Evolutionary conservation across 2,888 invertebrate genomes (phyloP), one percentile per base, ranked within the genome.

Genomic region (Euplexia lucipara): DNA sequence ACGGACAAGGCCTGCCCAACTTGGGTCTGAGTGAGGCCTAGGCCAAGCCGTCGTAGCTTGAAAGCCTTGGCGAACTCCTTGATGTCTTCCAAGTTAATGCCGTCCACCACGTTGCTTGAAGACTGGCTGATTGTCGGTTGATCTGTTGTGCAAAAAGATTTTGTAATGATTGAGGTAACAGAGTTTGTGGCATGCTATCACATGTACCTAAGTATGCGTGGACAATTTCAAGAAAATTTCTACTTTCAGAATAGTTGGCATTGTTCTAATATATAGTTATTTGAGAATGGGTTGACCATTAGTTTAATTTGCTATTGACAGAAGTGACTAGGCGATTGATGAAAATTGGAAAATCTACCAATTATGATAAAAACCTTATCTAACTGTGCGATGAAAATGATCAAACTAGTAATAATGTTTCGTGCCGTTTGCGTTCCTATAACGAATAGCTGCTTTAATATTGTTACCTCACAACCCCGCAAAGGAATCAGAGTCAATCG

Each of bases 51-150:
- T 56, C 99, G 96, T 62, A 99, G 96, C 92, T 99, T 99, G 94
- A 99, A 99, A 75, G 98, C 98, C 95, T 99, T 99, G 78, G 99
- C 99, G 94, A 99, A 99, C 95, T 99, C 99, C 95, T 99, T 99
- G 90, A 99, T 99, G 95, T 99, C 99, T 91, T 99, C 99, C 89
- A 99, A 95, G 95, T 99, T 98, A 87, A 99, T 98, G 56, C 99
- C 99, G 90, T 99, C 99, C 37, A 99, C 99, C 61, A 99, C 98
- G 92, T 99, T 99, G 89, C 98, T 98, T 79, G 97, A 98, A 54
- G 98, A 98, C 93, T 99, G 98, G 94, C 98, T 99, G 90, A 99
- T 99, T 76, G 98, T 98, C 68, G 98, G 98, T 92, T 98, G 98
- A 95, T 98, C 98, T 98, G 95, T 57, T 92, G 91, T 74, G 61